Base-by-base conservation (phyloP, 2,113 vertebrate genomes). In the Ciconia boyciana region DNA sequence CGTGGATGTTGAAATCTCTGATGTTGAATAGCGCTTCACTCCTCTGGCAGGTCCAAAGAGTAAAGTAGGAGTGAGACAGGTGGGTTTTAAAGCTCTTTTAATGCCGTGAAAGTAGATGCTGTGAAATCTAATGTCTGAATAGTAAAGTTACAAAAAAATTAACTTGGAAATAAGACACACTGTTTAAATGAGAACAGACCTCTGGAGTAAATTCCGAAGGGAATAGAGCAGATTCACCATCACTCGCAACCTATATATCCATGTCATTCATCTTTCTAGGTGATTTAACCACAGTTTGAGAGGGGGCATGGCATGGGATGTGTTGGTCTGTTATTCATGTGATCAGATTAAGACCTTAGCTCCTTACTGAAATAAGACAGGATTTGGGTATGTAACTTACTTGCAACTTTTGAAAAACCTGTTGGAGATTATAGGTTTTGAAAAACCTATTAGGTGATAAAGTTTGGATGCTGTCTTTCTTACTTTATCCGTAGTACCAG, bases 371-470 rank as follows among this genome's bases (percentile, higher is more conserved):
- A 68, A 26, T 9, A 7, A 39, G 64, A 15, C 16, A 71, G 62
- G 18, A 16, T 64, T 44, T 41, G 39, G 57, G 22, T 7, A 10
- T 0, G 0, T 68, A 39, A 39, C 36, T 54, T 19, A 19, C 77
- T 54, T 66, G 49, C 58, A 41, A 10, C 16, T 79, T 54, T 6
- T 60, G 49, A 13, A 68, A 87, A 54, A 60, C 54, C n/a, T 39
- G 8, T 49, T 46, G 46, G 19, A 57, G 28, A 82, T 58, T 34
- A 31, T 24, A n/a, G 46, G 21, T 65, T 80, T 34, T 44, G 39
- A 55, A 22, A 51, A 83, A 10, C 22, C 68, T 31, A 6, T 44
- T 17, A 60, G 60, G n/a, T 49, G 69, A 22, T 78, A 29, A 75
- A 61, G 15, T 32, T 17, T 16, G 32, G 9, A 12, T 15, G 60